A percentile compares a stretch with the other conserved stretches of the same genome.
Evolutionary conservation across 2,888 invertebrate species (phyloP).

Genomic region (Ligdia adustata): DNA sequence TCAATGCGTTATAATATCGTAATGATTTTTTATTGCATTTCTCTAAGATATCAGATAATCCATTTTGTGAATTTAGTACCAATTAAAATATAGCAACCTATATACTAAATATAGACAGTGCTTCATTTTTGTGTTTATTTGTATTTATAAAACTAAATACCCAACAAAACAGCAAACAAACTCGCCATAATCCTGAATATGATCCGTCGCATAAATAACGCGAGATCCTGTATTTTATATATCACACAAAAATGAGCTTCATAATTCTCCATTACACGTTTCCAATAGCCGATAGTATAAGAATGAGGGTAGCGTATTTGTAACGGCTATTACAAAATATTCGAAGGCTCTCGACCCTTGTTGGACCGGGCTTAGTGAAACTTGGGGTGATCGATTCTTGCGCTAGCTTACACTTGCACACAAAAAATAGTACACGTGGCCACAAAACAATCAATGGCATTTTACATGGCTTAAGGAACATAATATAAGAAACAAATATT

Average conservation of each 20-base stretch:
- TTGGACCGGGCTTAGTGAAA: slow-evolving; percentile 60
- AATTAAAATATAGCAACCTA: no score
- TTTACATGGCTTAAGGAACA: no score
- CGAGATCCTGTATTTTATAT: slow-evolving; percentile 28
- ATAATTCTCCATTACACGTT: slow-evolving; percentile 49
- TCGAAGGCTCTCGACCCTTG: slow-evolving; percentile 62
- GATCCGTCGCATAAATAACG: slow-evolving; percentile 17
- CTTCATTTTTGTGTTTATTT: no score
- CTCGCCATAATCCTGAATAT: slow-evolving; percentile 16
- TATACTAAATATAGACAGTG: no score
- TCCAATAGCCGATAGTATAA: slow-evolving; percentile 50
- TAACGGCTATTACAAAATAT: slow-evolving; percentile 60
- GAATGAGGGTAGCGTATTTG: slow-evolving; percentile 54
- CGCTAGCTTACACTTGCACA: slow-evolving; percentile 46
- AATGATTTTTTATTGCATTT: no score
- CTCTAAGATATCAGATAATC: no score
- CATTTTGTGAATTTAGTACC: no score
- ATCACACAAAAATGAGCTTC: slow-evolving; percentile 37
- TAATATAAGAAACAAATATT: no score
- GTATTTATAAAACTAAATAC: slow-evolving; percentile 1
- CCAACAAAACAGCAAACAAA: slow-evolving; percentile 9
- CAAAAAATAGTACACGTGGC: slow-evolving; percentile 34
- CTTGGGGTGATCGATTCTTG: slow-evolving; percentile 61
- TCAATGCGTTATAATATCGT: no score
- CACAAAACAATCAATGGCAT: not conserved